A percentile compares a stretch with the other conserved stretches of the same genome.
phyloP scores from a whole-genome alignment of 1,140 invertebrate genomes.

The Psix sp. region DNA sequence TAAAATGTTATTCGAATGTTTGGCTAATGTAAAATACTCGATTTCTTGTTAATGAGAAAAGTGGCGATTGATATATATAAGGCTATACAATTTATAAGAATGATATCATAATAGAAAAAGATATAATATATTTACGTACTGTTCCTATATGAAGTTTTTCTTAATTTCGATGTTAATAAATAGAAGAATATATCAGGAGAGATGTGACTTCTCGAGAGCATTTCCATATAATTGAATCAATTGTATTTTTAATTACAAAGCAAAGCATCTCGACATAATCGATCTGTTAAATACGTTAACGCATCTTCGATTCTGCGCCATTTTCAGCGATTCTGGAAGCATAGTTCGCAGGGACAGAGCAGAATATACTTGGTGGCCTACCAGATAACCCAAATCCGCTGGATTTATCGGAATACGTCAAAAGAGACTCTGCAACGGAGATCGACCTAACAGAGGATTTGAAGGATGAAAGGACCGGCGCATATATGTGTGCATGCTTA shows the following conservation, averaged over 20 bases:
- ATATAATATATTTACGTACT: too few species aligned
- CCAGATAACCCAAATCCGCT: conserved; percentile 60
- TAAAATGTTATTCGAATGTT: too few species aligned
- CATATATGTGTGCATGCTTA: conserved; percentile 7
- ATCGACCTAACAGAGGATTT: conserved; percentile 50
- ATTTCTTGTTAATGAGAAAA: too few species aligned
- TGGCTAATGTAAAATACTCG: too few species aligned
- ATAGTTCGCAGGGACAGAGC: conserved; percentile 28
- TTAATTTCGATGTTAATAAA: too few species aligned
- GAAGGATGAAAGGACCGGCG: conserved; percentile 47
- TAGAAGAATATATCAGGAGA: too few species aligned
- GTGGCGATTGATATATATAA: too few species aligned
- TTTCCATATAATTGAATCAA: too few species aligned
- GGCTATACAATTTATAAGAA: too few species aligned
- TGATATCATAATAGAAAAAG: too few species aligned
- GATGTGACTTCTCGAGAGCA: too few species aligned
- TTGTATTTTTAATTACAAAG: conserved; percentile 45
- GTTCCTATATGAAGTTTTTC: too few species aligned
- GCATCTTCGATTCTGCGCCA: conserved; percentile 36
- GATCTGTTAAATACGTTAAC: conserved; percentile 28
- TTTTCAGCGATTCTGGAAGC: conserved; percentile 22
- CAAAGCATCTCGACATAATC: conserved; percentile 24
- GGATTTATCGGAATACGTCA: conserved; percentile 60
- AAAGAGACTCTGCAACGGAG: conserved; percentile 53
- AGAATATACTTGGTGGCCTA: conserved; percentile 52